phyloP scores from a whole-genome alignment of 2,888 invertebrate genomes.

The Leucophenga montana region DNA sequence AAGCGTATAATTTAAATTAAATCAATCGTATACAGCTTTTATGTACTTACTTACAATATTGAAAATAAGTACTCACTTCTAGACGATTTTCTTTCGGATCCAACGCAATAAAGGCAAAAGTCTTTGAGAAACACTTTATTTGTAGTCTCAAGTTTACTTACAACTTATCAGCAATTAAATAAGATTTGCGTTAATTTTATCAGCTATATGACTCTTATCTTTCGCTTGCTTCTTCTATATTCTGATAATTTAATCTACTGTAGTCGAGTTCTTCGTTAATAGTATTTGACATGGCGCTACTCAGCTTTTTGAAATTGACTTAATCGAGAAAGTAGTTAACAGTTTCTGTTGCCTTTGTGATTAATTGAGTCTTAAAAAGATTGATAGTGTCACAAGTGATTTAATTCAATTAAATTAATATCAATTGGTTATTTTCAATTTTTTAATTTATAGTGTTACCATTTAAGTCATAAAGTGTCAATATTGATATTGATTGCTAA shows the following conservation, averaged over 20 bases:
- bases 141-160: neutral
- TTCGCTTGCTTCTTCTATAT: neutral
- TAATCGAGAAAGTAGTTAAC: neutral
- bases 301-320: neutral
- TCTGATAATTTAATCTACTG: conserved; percentile 3
- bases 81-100: neutral
- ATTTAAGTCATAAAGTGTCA: no score
- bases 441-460: no score
- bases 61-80: no score
- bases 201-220: neutral
- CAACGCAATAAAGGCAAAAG: conserved; percentile 1
- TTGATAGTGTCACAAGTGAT: neutral
- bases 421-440: neutral
- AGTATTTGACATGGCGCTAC: conserved; percentile 1
- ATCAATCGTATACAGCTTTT: no score
- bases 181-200: neutral
- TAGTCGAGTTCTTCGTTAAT: neutral
- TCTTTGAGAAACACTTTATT: neutral
- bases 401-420: neutral
- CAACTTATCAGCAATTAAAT: conserved; percentile 2
- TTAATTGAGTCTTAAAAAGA: neutral
- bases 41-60: no score
- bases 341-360: neutral
- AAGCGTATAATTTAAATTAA: neutral
- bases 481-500: no score